phyloP scores from a whole-genome alignment of 2,888 invertebrate species.

The Drosophila paranaensis region DNA sequence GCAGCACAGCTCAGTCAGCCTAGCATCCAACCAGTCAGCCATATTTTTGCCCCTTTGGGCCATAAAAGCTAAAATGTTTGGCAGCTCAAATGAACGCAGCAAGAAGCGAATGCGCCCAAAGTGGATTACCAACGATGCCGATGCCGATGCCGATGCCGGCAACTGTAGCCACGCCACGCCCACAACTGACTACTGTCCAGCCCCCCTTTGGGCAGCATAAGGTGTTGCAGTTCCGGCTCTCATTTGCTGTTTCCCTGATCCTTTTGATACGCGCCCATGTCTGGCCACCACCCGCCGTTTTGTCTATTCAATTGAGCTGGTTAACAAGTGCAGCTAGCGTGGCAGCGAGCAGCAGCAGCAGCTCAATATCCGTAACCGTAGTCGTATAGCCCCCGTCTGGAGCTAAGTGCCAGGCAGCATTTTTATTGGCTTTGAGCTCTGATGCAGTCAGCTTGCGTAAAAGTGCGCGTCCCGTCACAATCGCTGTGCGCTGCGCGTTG shows the following conservation, averaged over 20 bases:
- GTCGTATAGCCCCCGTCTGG: slow-evolving; percentile 21
- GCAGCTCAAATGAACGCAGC: slow-evolving; percentile 67
- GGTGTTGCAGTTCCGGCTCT: slow-evolving; percentile 38
- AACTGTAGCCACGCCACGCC: background rate
- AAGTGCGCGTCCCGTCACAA: slow-evolving; percentile 61
- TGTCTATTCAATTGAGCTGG: slow-evolving; percentile 73
- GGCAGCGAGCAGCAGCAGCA: slow-evolving; percentile 11
- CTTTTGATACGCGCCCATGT: slow-evolving; percentile 15
- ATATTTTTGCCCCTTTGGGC: slow-evolving; percentile 57
- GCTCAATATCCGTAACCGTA: slow-evolving; percentile 34
- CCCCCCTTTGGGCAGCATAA: slow-evolving; percentile 2
- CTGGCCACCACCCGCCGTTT: slow-evolving; percentile 20
- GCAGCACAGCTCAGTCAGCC: background rate
- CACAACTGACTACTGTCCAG: background rate
- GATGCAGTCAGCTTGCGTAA: slow-evolving; percentile 68
- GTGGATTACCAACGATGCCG: slow-evolving; percentile 66
- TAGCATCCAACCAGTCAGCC: slow-evolving; percentile 7
- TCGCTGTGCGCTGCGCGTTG: slow-evolving; percentile 17
- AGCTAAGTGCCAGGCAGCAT: slow-evolving; percentile 53
- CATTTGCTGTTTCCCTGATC: slow-evolving; percentile 14
- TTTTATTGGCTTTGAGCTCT: slow-evolving; percentile 70
- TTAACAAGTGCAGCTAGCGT: slow-evolving; percentile 42
- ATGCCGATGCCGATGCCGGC: slow-evolving; percentile 37
- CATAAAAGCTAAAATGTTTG: slow-evolving; percentile 71
- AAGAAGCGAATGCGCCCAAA: slow-evolving; percentile 59